A percentile compares a stretch with the other conserved stretches of the same genome.
These are phyloP conservation scores for Geococcyx californianus DNA, from an alignment of 2,113 vertebrate species.

Conservation along the genomic window DNA sequence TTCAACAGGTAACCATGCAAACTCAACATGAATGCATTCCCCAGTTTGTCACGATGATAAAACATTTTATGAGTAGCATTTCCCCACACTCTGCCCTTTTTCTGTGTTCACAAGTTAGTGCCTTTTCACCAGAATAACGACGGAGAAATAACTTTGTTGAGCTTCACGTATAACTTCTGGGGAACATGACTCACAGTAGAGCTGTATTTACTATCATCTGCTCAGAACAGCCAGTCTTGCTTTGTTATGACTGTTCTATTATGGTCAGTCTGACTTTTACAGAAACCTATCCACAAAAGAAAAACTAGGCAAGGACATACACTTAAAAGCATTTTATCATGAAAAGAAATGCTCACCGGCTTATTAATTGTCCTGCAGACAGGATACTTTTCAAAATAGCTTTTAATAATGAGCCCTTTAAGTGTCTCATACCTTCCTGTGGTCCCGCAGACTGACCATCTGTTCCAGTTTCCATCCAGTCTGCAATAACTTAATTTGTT, in stretches of 20 bases:
- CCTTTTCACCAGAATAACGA: neutral
- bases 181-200: conserved; percentile 20
- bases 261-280: conserved; percentile 61
- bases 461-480: neutral
- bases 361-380: neutral
- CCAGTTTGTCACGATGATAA: neutral
- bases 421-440: neutral
- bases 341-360: neutral
- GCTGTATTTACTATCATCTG: conserved; percentile 1
- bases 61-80: neutral
- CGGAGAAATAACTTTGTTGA: neutral
- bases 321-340: neutral
- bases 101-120: neutral
- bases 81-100: neutral
- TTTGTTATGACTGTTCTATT: conserved; percentile 50
- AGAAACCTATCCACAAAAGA: conserved; percentile 1
- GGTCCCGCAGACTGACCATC: conserved; percentile 11
- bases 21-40: neutral
- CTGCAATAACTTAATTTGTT: neutral
- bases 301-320: conserved; percentile 21
- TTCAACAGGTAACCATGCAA: neutral
- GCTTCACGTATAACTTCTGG: neutral
- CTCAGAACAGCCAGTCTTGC: conserved; percentile 22
- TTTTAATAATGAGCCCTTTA: conserved; percentile 29
- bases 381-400: neutral